phyloP scores from a whole-genome alignment of 2,888 invertebrate genomes.

The Euphydryas editha region DNA sequence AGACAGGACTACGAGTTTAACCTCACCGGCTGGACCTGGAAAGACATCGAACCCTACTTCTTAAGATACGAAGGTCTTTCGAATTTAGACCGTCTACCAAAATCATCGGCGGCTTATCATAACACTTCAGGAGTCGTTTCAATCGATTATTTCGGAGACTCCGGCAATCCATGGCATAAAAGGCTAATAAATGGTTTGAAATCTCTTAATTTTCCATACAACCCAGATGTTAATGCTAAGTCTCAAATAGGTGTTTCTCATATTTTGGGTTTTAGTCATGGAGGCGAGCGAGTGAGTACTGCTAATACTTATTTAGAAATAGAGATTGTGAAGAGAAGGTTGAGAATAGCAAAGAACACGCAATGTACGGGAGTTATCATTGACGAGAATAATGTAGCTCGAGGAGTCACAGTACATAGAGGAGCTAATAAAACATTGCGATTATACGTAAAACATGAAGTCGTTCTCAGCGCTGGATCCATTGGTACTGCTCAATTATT shows the following conservation, averaged over 20 bases:
- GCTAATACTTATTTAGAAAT: conserved; percentile 58
- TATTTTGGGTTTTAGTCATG: conserved; percentile 55
- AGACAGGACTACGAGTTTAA: conserved; percentile 55
- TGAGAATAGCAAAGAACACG: conserved; percentile 56
- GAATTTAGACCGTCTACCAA: conserved; percentile 51
- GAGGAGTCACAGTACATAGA: conserved; percentile 54
- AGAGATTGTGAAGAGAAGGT: conserved; percentile 47
- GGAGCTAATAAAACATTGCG: conserved; percentile 34
- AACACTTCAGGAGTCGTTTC: conserved; percentile 59
- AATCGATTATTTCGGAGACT: conserved; percentile 54
- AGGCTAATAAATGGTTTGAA: conserved; percentile 51
- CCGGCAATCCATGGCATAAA: conserved; percentile 59
- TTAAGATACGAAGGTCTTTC: conserved; percentile 61
- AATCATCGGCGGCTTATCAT: conserved; percentile 58
- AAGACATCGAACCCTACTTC: conserved; percentile 62
- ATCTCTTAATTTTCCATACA: conserved; percentile 54
- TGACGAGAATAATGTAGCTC: conserved; percentile 49
- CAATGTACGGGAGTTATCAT: conserved; percentile 59
- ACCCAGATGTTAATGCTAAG: conserved; percentile 59
- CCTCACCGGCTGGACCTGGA: conserved; percentile 62
- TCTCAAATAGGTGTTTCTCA: conserved; percentile 62
- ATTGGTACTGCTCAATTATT: conserved; percentile 64
- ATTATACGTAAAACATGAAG: conserved; percentile 57
- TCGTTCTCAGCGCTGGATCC: conserved; percentile 64
- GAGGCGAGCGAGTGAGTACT: conserved; percentile 60